Conservation (phyloP, 1,140 invertebrate genomes). For the Brachystomella parvula region DNA sequence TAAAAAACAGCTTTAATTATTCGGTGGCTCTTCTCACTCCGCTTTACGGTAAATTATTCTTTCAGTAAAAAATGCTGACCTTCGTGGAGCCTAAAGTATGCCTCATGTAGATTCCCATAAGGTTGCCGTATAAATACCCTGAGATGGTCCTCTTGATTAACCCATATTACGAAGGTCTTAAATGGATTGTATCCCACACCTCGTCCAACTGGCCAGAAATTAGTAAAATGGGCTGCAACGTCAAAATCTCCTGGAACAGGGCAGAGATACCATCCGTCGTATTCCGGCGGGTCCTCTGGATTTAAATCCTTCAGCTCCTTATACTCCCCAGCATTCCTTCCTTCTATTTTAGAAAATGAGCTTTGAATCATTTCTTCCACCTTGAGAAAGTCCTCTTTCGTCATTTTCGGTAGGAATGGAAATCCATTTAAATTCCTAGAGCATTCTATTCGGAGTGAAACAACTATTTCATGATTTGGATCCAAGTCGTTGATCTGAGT, state of each 20-base stretch:
- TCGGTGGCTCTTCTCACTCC: too few species aligned
- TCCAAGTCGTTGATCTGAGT: background rate
- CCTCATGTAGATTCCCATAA: background rate
- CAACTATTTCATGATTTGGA: background rate
- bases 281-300: background rate
- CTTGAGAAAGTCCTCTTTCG: background rate
- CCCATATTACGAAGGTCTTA: background rate
- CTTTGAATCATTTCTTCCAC: background rate
- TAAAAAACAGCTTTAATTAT: too few species aligned
- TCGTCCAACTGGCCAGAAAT: background rate
- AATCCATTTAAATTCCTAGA: background rate
- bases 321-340: background rate
- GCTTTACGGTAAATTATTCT: too few species aligned
- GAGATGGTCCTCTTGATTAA: slow-evolving; percentile 3
- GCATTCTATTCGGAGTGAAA: background rate
- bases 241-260: background rate
- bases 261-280: background rate
- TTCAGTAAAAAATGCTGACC: too few species aligned
- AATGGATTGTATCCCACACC: background rate
- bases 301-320: background rate
- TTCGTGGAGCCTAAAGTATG: background rate
- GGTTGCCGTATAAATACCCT: background rate
- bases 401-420: background rate
- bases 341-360: background rate
- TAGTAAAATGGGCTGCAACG: background rate